These are phyloP conservation scores for Capromys pilorides DNA, from an alignment of 2,797 vertebrate genomes.

Conservation along the genomic window DNA sequence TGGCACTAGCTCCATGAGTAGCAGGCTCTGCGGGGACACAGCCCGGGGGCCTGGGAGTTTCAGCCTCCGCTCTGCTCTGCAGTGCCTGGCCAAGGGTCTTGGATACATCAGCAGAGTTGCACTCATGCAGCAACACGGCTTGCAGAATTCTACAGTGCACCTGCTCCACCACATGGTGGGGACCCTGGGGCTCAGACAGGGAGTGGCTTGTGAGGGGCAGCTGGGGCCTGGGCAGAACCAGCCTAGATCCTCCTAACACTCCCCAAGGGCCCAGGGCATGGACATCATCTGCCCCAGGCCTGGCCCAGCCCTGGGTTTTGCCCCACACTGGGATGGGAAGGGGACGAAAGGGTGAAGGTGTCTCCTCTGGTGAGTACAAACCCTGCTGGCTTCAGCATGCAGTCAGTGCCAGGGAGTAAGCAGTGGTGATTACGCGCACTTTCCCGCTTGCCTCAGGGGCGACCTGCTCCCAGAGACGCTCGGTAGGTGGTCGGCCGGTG, in stretches of 20 bases:
- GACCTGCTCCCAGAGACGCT: accelerated
- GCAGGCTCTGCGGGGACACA: accelerated
- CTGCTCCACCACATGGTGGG: not conserved
- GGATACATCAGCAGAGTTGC: no score
- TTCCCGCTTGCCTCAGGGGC: not conserved
- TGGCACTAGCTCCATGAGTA: accelerated
- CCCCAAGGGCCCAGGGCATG: accelerated
- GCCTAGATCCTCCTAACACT: not conserved
- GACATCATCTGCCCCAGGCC: accelerated
- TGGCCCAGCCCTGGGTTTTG: not conserved
- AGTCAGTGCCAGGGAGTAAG: not conserved
- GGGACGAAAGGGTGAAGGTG: no score
- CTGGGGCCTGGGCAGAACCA: not conserved
- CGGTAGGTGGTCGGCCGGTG: accelerated
- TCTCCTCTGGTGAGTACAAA: not conserved
- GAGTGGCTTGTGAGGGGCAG: not conserved
- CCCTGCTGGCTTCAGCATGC: not conserved
- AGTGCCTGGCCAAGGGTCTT: not conserved
- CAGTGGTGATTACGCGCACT: no score
- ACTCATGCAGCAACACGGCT: not conserved
- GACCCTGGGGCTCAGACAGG: not conserved
- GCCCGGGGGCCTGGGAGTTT: not conserved
- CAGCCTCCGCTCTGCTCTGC: not conserved
- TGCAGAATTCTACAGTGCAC: not conserved
- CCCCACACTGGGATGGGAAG: not conserved